These are phyloP conservation scores for Grus americana DNA, from an alignment of 2,113 vertebrate species.

Conservation along the genomic window DNA sequence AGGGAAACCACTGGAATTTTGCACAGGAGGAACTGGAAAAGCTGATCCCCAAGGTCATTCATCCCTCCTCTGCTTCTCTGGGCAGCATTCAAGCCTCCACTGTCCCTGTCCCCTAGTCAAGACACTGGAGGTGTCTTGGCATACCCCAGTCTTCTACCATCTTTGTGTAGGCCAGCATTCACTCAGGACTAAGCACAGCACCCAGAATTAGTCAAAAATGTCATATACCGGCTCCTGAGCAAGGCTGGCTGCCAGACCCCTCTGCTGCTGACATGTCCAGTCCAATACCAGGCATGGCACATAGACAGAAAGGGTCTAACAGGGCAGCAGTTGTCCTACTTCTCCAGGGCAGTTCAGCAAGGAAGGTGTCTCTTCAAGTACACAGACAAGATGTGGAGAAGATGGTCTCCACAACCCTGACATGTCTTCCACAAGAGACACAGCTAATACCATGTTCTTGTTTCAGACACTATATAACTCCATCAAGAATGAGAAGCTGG, in stretches of 20 bases:
- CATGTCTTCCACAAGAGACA: background rate
- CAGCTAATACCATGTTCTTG: conserved; percentile 38
- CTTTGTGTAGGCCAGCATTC: background rate
- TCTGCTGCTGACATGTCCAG: background rate
- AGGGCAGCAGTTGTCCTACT: background rate
- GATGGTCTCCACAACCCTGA: background rate
- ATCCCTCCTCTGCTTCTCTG: background rate
- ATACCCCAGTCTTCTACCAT: background rate
- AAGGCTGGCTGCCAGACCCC: background rate
- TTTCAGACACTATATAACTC: conserved; percentile 93
- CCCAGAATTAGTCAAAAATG: background rate
- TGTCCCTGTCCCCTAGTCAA: background rate
- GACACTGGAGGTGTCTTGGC: background rate
- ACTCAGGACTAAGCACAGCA: background rate
- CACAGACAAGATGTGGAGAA: background rate
- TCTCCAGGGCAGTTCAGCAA: background rate
- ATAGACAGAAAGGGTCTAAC: background rate
- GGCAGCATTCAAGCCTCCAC: background rate
- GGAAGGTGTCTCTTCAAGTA: background rate
- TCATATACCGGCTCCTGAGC: background rate
- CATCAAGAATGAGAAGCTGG: conserved; percentile 98
- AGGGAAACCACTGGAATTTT: background rate
- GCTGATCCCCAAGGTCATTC: background rate
- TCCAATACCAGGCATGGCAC: accelerated
- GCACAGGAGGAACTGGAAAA: background rate